phyloP scores from a whole-genome alignment of 2,797 vertebrate species.

The Oreortyx pictus region DNA sequence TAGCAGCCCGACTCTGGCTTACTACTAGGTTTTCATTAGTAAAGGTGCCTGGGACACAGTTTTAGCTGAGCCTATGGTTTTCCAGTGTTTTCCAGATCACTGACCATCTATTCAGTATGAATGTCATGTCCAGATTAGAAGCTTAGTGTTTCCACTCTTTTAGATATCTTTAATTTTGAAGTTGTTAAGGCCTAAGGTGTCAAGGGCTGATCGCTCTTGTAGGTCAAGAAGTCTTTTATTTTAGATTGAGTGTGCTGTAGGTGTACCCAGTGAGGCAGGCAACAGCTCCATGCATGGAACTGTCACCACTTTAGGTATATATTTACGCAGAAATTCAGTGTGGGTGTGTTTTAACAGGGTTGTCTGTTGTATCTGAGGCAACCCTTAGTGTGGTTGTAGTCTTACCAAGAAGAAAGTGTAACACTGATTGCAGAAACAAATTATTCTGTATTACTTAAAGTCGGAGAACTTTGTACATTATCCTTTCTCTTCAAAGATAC shows the following conservation, averaged over 20 bases:
- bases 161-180: background rate
- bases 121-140: background rate
- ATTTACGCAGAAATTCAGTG: background rate
- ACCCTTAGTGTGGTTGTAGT: background rate
- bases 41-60: background rate
- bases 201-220: background rate
- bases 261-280: background rate
- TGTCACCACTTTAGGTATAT: rapidly evolving
- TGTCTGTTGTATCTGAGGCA: background rate
- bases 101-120: background rate
- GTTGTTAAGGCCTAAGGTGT: background rate
- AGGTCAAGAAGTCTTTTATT: background rate
- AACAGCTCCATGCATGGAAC: background rate
- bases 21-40: background rate
- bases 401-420: background rate
- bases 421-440: background rate
- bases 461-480: background rate
- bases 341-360: background rate
- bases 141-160: background rate
- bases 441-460: background rate
- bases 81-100: background rate
- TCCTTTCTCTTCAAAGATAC: background rate
- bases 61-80: background rate
- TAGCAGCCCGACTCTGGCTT: background rate
- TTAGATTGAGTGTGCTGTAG: background rate